Evolutionary conservation across 1,140 invertebrate species (phyloP).

Genomic region (Tribolium castaneum): DNA sequence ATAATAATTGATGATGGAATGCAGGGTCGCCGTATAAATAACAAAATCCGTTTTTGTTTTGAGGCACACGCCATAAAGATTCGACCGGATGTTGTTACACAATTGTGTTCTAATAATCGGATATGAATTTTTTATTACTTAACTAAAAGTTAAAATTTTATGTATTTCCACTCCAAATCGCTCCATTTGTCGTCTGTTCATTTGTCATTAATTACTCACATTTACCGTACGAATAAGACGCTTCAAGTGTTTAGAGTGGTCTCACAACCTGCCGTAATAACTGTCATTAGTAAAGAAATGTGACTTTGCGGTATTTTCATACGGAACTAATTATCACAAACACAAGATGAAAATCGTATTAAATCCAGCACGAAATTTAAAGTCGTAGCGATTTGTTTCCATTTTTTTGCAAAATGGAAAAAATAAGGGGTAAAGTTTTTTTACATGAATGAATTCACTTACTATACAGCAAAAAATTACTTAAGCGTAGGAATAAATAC

Average conservation of each 20-base stretch:
- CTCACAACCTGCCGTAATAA: background rate
- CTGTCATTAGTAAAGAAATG: slow-evolving; percentile 33
- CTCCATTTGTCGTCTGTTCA: background rate
- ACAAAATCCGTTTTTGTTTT: slow-evolving; percentile 28
- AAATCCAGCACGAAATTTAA: slow-evolving; percentile 32
- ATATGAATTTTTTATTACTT: background rate
- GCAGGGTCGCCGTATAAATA: background rate
- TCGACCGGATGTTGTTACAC: slow-evolving; percentile 1
- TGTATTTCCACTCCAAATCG: too few species aligned
- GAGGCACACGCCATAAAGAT: slow-evolving; percentile 16
- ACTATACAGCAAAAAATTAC: background rate
- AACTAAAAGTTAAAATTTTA: too few species aligned
- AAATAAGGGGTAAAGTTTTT: too few species aligned
- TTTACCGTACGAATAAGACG: slow-evolving; percentile 10
- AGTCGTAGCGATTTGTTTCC: too few species aligned
- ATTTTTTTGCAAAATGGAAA: background rate
- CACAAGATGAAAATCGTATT: slow-evolving; percentile 37
- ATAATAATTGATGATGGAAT: slow-evolving; percentile 22
- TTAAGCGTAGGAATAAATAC: background rate
- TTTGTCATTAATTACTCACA: slow-evolving; percentile 4
- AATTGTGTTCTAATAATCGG: slow-evolving; percentile 8
- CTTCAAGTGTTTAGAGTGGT: slow-evolving; percentile 7
- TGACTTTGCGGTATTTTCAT: slow-evolving; percentile 46
- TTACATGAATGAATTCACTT: slow-evolving; percentile 8
- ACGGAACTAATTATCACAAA: slow-evolving; percentile 48